phyloP scores from a whole-genome alignment of 2,888 invertebrate genomes.

The Callinectes sapidus region DNA sequence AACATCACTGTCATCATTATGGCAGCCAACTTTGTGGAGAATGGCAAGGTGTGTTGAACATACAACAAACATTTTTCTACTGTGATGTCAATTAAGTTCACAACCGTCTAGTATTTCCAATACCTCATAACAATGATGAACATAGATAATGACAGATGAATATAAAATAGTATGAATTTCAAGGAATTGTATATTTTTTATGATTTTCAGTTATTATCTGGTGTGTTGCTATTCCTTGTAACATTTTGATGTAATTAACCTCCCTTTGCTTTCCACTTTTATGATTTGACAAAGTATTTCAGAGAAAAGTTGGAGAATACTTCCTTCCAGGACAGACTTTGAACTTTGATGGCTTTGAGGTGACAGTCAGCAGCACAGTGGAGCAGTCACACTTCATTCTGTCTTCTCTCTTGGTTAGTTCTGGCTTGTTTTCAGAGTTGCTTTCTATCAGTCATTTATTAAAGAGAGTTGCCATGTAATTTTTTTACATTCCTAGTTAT shows the following conservation, averaged over 20 bases:
- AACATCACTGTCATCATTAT: slow-evolving; percentile 57
- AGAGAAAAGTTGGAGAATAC: slow-evolving; percentile 14
- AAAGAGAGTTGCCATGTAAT: neutral
- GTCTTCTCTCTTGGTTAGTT: slow-evolving; percentile 32
- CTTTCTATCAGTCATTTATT: neutral
- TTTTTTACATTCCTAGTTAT: neutral
- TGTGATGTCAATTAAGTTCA: too few species aligned
- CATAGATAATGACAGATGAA: neutral
- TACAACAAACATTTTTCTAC: too few species aligned
- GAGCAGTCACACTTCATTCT: slow-evolving; percentile 16
- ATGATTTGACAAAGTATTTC: neutral
- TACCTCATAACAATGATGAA: too few species aligned
- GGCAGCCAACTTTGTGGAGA: slow-evolving; percentile 67
- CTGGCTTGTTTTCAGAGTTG: slow-evolving; percentile 3
- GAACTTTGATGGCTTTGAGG: slow-evolving; percentile 31
- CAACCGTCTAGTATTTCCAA: too few species aligned
- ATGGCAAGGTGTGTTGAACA: slow-evolving; percentile 41
- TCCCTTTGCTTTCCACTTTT: neutral
- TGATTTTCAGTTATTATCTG: neutral
- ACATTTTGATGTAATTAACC: neutral
- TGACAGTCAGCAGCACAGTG: neutral
- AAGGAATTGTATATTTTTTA: neutral
- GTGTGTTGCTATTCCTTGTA: neutral
- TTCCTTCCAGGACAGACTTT: neutral
- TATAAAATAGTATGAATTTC: neutral